A percentile compares a stretch with the other conserved stretches of the same genome.
Conservation (phyloP, 2,888 invertebrate genomes). For the Oeneis ivallda region DNA sequence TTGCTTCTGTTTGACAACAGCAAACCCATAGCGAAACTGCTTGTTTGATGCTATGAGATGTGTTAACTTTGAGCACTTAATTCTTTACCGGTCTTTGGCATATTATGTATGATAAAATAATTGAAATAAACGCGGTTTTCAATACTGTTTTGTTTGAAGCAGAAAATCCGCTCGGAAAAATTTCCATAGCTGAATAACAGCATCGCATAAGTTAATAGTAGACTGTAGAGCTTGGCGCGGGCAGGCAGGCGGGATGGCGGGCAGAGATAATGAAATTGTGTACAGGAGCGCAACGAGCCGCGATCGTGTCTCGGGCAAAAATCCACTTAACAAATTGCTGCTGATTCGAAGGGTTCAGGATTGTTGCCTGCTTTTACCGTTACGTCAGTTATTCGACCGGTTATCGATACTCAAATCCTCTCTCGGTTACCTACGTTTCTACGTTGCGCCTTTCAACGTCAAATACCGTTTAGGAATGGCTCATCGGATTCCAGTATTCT, state of each 20-base stretch:
- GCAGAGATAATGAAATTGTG: slow-evolving; percentile 81
- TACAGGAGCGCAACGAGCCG: slow-evolving; percentile 80
- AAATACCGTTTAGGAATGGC: slow-evolving; percentile 2
- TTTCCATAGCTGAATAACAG: slow-evolving; percentile 66
- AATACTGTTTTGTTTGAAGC: slow-evolving; percentile 33
- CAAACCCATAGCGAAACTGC: no score
- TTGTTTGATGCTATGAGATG: no score
- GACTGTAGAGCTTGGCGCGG: slow-evolving; percentile 49
- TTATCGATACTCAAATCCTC: slow-evolving; percentile 67
- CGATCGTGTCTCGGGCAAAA: slow-evolving; percentile 81
- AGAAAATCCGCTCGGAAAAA: slow-evolving; percentile 45
- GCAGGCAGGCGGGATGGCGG: slow-evolving; percentile 68
- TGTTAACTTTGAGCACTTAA: no score
- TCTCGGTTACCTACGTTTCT: slow-evolving; percentile 22
- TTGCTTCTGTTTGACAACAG: no score
- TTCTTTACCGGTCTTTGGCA: no score
- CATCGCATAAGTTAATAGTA: slow-evolving; percentile 77
- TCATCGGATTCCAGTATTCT: background rate
- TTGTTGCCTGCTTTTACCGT: slow-evolving; percentile 79
- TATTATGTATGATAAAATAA: no score
- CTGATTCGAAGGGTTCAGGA: slow-evolving; percentile 81
- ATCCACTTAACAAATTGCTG: slow-evolving; percentile 83
- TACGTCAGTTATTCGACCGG: slow-evolving; percentile 73
- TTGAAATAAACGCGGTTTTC: slow-evolving; percentile 18
- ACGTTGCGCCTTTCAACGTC: slow-evolving; percentile 6